Evolutionary conservation across 2,113 vertebrate genomes (phyloP), one percentile per base, ranked within the genome.

Genomic region (Phylloscopus trochiloides): DNA sequence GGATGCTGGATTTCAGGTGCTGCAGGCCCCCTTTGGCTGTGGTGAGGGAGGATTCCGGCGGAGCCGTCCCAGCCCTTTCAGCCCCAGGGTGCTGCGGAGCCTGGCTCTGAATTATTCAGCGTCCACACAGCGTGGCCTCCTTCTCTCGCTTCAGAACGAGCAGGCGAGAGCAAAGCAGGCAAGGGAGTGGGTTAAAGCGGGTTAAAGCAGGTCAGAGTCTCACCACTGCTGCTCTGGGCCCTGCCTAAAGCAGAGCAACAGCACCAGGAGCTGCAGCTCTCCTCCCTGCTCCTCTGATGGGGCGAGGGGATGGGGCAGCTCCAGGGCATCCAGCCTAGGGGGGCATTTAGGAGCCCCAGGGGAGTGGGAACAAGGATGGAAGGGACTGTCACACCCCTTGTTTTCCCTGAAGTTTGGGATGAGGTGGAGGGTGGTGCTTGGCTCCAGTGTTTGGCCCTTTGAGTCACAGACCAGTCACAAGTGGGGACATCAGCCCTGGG

Each of bases 41-140:
- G 38, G 7, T 6, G 36, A 85, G 75, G 85, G 31, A 62, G 45
- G 57, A 26, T 81, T 92, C 90, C 1, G 8, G 65, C 67, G 19
- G 68, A 50, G 54, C 81, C 4, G 1, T 25, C 87, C 71, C 82
- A 87, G 74, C 78, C 93, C 75, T 80, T 32, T 32, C 93, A 79
- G 88, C 55, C 57, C 55, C 1, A 5, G 38, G 65, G 54, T 25
- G 79, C 84, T 80, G 79, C 4, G 0, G 90, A 91, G 90, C 58
- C 84, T 31, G 90, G 70, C 63, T 77, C 79, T 90, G 96, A 97
- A 97, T 98, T 95, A 97, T 96, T 97, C 95, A 97, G 87, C 0
- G 7, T 48, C 93, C 68, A 73, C 59, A 13, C 59, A 50, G 87
- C 63, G 2, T 40, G 25, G 95, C 70, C 82, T 92, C 92, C 94